These are phyloP conservation scores for Synchiropus splendidus DNA, from an alignment of 2,113 vertebrate species.

Conservation along the genomic window DNA sequence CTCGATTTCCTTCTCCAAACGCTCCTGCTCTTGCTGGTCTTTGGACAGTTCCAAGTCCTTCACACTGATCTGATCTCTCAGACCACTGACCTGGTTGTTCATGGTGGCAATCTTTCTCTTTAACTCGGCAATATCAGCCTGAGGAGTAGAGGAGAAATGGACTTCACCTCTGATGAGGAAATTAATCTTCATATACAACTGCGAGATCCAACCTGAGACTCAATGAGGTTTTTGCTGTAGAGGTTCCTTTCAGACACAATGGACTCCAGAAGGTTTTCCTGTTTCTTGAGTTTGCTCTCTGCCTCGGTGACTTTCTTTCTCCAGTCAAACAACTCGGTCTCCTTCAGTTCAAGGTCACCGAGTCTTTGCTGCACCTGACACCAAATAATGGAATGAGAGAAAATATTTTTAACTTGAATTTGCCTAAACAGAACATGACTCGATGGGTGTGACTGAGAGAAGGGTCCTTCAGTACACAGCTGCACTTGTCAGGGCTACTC, in stretches of 20 bases:
- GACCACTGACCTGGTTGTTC: constrained; percentile 73
- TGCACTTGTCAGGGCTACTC: too few relatives aligned
- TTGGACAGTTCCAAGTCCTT: constrained; percentile 76
- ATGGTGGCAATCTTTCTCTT: constrained; percentile 78
- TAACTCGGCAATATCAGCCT: constrained; percentile 81
- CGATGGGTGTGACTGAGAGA: too few relatives aligned
- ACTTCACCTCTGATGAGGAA: too few relatives aligned
- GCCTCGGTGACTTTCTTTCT: constrained; percentile 81
- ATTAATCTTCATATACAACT: too few relatives aligned
- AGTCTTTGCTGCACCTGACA: constrained; percentile 77
- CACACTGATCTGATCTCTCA: constrained; percentile 79
- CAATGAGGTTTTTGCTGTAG: constrained; percentile 81
- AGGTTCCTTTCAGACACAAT: constrained; percentile 76
- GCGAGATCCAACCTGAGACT: constrained; percentile 74
- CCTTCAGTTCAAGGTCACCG: constrained; percentile 76
- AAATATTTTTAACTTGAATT: too few relatives aligned
- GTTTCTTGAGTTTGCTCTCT: too few relatives aligned
- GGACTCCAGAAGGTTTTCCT: constrained; percentile 75
- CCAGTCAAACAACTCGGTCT: constrained; percentile 82
- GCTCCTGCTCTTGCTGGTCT: constrained; percentile 73
- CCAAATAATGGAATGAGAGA: too few relatives aligned
- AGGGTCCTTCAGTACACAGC: too few relatives aligned
- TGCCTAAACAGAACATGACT: too few relatives aligned
- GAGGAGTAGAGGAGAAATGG: not conserved
- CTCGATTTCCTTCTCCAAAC: constrained; percentile 79